Evolutionary conservation across 2,888 invertebrate species (phyloP).

Genomic region (Agonopterix heracliana): DNA sequence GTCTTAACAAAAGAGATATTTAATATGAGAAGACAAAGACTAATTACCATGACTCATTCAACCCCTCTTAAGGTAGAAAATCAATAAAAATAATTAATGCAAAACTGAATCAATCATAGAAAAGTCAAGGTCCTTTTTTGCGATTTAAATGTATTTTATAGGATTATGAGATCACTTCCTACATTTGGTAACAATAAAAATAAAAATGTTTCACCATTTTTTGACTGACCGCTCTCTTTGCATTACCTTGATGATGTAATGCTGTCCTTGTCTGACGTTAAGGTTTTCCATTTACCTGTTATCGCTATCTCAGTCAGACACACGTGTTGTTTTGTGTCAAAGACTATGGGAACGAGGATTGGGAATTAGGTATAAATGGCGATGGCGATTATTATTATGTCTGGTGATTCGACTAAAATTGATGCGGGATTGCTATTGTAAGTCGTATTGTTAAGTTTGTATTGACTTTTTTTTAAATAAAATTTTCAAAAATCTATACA

Average conservation of each 20-base stretch:
- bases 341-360: constrained; percentile 27
- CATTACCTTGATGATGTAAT: constrained; percentile 50
- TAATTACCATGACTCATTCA: too few species aligned
- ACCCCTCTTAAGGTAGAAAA: too few species aligned
- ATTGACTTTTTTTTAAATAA: too few species aligned
- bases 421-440: too few species aligned
- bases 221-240: constrained; percentile 48
- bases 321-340: constrained; percentile 54
- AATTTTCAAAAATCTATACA: too few species aligned
- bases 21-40: too few species aligned
- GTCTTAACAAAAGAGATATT: too few species aligned
- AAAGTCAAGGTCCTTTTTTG: constrained; percentile 29
- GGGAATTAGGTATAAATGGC: constrained; percentile 4
- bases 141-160: constrained; percentile 18
- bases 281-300: constrained; percentile 30
- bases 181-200: constrained; percentile 43
- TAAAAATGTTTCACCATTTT: constrained; percentile 53
- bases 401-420: too few species aligned
- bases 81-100: neutral
- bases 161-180: constrained; percentile 60
- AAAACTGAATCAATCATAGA: neutral
- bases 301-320: constrained; percentile 39
- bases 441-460: too few species aligned
- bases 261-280: constrained; percentile 36
- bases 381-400: neutral